A percentile compares a stretch with the other conserved stretches of the same genome.
Conservation (phyloP, 2,888 invertebrate genomes). For the Xestia c-nigrum region DNA sequence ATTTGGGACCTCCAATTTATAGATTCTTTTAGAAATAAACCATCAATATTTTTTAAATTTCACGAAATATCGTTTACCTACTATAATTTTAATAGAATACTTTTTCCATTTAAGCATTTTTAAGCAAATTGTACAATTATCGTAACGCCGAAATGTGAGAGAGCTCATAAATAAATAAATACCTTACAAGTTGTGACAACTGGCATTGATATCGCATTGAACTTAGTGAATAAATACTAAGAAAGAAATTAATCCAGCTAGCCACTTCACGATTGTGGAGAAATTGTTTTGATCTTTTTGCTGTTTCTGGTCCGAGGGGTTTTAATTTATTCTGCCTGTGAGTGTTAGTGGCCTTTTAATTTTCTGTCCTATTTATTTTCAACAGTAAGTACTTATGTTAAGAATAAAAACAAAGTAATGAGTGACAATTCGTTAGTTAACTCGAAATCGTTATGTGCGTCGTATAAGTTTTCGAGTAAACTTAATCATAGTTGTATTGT, state of each 20-base stretch:
- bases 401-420: not conserved
- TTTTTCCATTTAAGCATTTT: no score
- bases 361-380: not conserved
- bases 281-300: conserved; percentile 35
- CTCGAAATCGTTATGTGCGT: not conserved
- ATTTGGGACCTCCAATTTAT: no score
- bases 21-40: no score
- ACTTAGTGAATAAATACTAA: conserved; percentile 8
- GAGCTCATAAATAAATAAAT: not conserved
- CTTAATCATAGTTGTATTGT: not conserved
- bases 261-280: conserved; percentile 41
- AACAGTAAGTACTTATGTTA: not conserved
- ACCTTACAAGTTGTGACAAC: not conserved
- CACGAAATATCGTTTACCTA: no score
- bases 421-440: not conserved
- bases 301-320: conserved; percentile 43
- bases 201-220: conserved; percentile 4
- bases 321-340: conserved; percentile 47
- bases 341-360: conserved; percentile 1
- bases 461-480: not conserved
- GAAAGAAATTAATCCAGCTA: conserved; percentile 22
- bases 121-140: no score
- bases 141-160: no score
- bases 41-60: no score
- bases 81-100: no score